Percentiles rank a stretch among this genome's conserved stretches.
phyloP scores from a whole-genome alignment of 2,113 vertebrate genomes.

The Mungos mungo region DNA sequence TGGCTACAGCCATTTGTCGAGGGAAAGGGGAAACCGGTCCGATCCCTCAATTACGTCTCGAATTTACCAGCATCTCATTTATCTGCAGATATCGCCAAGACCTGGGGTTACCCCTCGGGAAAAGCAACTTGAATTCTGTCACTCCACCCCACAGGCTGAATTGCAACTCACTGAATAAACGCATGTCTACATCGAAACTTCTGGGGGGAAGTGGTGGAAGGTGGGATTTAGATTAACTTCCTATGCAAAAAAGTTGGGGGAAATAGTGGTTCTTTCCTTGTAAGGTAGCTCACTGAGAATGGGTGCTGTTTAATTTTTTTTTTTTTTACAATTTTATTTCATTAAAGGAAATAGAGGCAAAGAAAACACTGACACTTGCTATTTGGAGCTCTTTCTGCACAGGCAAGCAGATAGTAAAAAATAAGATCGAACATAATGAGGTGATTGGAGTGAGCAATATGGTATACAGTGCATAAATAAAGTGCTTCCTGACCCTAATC shows the following conservation, averaged over 20 bases:
- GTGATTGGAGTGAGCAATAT: background rate
- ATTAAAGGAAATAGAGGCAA: background rate
- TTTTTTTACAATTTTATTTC: background rate
- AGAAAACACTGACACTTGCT: background rate
- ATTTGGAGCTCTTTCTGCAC: background rate
- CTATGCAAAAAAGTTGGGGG: background rate
- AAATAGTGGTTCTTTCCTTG: background rate
- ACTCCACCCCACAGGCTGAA: slow-evolving; percentile 60
- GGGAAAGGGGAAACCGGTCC: background rate
- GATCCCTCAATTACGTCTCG: background rate
- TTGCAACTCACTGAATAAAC: slow-evolving; percentile 54
- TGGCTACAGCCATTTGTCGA: background rate
- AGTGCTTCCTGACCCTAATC: background rate
- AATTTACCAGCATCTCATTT: background rate
- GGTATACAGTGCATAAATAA: background rate
- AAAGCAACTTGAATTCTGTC: slow-evolving; percentile 51
- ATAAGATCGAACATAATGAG: background rate
- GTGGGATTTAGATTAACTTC: slow-evolving; percentile 37
- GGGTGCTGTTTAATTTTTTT: background rate
- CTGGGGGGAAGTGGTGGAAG: slow-evolving; percentile 50
- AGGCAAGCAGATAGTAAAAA: background rate
- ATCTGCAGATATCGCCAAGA: background rate
- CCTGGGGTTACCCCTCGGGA: slow-evolving; percentile 38
- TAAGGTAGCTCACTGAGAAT: background rate
- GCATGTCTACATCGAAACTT: slow-evolving; percentile 68